phyloP scores from a whole-genome alignment of 2,797 vertebrate species.

The Babyrousa celebensis region DNA sequence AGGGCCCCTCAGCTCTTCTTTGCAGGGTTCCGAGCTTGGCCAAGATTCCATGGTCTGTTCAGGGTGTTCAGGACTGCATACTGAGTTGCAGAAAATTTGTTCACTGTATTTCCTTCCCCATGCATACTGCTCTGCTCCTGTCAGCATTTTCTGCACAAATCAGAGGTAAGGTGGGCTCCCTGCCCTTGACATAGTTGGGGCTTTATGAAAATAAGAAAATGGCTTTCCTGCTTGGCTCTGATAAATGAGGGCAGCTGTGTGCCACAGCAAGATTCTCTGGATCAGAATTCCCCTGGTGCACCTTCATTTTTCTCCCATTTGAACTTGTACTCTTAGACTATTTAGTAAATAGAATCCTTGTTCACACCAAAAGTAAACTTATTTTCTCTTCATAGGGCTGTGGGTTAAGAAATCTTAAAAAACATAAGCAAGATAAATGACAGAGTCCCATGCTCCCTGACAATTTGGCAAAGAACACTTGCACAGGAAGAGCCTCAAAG shows the following conservation, averaged over 20 bases:
- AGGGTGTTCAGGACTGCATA: slow-evolving; percentile 63
- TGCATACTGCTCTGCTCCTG: slow-evolving; percentile 78
- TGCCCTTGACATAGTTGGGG: slow-evolving; percentile 85
- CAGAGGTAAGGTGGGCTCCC: slow-evolving; percentile 81
- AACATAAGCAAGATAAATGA: slow-evolving; percentile 77
- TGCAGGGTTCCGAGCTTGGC: slow-evolving; percentile 56
- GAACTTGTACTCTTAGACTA: slow-evolving; percentile 84
- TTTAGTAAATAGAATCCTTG: slow-evolving; percentile 87
- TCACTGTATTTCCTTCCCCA: slow-evolving; percentile 78
- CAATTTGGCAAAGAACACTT: slow-evolving; percentile 80
- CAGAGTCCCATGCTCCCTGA: slow-evolving; percentile 64
- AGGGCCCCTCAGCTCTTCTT: background rate
- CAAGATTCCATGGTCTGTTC: slow-evolving; percentile 39
- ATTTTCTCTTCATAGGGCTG: slow-evolving; percentile 83
- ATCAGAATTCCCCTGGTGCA: slow-evolving; percentile 78
- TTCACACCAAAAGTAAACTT: slow-evolving; percentile 84
- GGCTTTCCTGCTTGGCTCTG: slow-evolving; percentile 75
- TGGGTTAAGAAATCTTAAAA: slow-evolving; percentile 84
- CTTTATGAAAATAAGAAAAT: slow-evolving; percentile 87
- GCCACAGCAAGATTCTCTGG: background rate
- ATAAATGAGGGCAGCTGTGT: slow-evolving; percentile 73
- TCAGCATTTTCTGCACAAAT: slow-evolving; percentile 86
- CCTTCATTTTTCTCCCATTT: slow-evolving; percentile 74
- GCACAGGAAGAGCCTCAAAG: slow-evolving; percentile 68
- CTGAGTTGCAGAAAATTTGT: slow-evolving; percentile 66